A percentile compares a stretch with the other conserved stretches of the same genome.
Evolutionary conservation across 2,797 vertebrate genomes (phyloP).

Genomic region (Fundulus diaphanus): DNA sequence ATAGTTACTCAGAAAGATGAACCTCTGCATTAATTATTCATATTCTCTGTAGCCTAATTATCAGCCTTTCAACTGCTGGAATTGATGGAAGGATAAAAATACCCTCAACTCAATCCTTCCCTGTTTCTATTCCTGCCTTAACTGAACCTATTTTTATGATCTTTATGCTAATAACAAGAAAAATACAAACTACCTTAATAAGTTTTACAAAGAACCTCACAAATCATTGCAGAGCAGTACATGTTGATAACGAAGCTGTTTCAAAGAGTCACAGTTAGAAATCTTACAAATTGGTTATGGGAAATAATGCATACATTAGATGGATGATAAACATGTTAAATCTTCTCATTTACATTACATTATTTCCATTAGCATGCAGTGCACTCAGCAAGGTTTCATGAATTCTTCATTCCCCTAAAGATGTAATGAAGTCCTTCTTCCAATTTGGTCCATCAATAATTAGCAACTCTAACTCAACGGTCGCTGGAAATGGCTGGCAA

Average conservation of each 20-base stretch:
- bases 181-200: slow-evolving; percentile 25
- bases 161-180: slow-evolving; percentile 13
- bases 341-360: slow-evolving; percentile 47
- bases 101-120: not conserved
- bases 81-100: slow-evolving; percentile 5
- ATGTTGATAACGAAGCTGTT: slow-evolving; percentile 24
- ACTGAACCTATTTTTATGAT: slow-evolving; percentile 3
- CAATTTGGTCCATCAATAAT: slow-evolving; percentile 82
- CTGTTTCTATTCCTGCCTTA: slow-evolving; percentile 14
- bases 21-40: not conserved
- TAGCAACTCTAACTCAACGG: slow-evolving; percentile 67
- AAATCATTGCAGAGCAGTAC: slow-evolving; percentile 21
- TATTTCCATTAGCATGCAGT: slow-evolving; percentile 64
- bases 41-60: slow-evolving; percentile 11
- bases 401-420: slow-evolving; percentile 73
- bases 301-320: slow-evolving; percentile 39
- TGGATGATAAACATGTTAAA: slow-evolving; percentile 46
- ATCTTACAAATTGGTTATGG: slow-evolving; percentile 6
- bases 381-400: slow-evolving; percentile 64
- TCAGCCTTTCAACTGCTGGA: not conserved
- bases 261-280: slow-evolving; percentile 34
- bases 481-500: slow-evolving; percentile 72
- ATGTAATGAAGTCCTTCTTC: slow-evolving; percentile 77
- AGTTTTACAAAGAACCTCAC: slow-evolving; percentile 5
- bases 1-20: not conserved